Base-by-base conservation (phyloP, 2,888 invertebrate species). In the Drosophila putrida region DNA sequence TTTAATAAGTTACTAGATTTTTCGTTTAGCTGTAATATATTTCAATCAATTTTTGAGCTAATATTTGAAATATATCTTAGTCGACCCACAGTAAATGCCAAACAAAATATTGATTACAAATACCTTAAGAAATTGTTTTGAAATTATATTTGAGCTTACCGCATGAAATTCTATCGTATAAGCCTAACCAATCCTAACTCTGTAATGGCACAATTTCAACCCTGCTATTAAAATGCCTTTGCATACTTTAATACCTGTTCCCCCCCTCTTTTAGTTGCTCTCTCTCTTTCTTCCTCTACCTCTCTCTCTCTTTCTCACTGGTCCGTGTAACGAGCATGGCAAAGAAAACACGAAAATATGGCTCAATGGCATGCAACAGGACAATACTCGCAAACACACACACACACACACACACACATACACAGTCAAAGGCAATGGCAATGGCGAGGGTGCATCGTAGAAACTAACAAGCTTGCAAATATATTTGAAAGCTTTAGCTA, bases 321-420 rank as follows among this genome's bases (percentile, higher is more conserved):
- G 65, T 33, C 41, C 47, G 43, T 65, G 71, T 65, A 72, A 61
- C 67, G 58, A 84, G 65, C 74, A 74, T 77, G 80, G 54, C 71
- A 75, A 80, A 71, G 49, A 71, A 76, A 70, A 79, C 70, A 78
- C 70, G 69, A 75, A 88, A 86, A 88, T 84, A 90, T 84, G 78
- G 81, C 86, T 74, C 78, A 75, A 77, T 83, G 80, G 82, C 89
- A 90, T 90, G 89, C 90, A 89, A 89, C 84, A 83, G 88, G 82
- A 81, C 80, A 78, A 61, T 63, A 68, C 71, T 50, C 41, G 61
- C 31, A 47, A 50, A 57, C 58, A 27, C 33, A 38, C 63, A 66
- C 68, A 70, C 50, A 55, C 43, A 46, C 62, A 62, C 65, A 69
- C 60, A 59, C 38, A 57, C 53, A 63, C 9, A 44, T 25, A 35